Evolutionary conservation across 1,140 invertebrate species (phyloP), one percentile per base, ranked within the genome.

Genomic region (Drosophila bipectinata): DNA sequence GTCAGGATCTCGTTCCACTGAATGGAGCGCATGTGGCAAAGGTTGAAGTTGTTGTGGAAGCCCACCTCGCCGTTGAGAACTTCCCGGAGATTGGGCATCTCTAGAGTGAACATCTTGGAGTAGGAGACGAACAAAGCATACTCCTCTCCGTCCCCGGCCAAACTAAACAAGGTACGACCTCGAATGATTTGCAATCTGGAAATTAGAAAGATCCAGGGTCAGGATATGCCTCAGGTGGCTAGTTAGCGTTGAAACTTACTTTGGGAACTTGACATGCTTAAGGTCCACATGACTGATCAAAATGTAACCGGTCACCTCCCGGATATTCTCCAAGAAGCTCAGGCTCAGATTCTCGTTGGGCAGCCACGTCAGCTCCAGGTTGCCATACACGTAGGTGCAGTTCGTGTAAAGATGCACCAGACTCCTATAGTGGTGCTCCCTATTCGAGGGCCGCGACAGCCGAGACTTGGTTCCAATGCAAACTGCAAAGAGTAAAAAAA

Each of bases 351-450:
- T 94, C 67, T 96, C 93, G 92, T 97, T 96, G 90, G 97, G 94
- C 6, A 98, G 94, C 97, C 97, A 98, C 37, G 97, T 98, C 60
- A 99, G 94, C 93, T 99, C 98, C 87, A 99, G 93, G 92, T 99
- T 99, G 14, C 98, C 98, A 91, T 99, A 97, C 32, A 99, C 98
- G 92, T 99, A 98, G 12, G 98, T 99, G 93, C 98, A 99, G 93
- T 99, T 99, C 48, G 96, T 98, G 93, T 98, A 99, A 60, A 97
- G 94, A 91, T 98, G 96, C 79, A 96, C 95, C 78, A 98, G 94
- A 92, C 98, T 98, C 53, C 97, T 93, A 93, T 98, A 98, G 92
- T 99, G 98, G 80, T 98, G 97, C n/a, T 96, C 94, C 48, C 95
- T 94, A 92, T 98, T 97, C 68, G 97, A 97, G 52, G 97, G 97